phyloP scores from a whole-genome alignment of 2,113 vertebrate species.

The Sakesphorus luctuosus region DNA sequence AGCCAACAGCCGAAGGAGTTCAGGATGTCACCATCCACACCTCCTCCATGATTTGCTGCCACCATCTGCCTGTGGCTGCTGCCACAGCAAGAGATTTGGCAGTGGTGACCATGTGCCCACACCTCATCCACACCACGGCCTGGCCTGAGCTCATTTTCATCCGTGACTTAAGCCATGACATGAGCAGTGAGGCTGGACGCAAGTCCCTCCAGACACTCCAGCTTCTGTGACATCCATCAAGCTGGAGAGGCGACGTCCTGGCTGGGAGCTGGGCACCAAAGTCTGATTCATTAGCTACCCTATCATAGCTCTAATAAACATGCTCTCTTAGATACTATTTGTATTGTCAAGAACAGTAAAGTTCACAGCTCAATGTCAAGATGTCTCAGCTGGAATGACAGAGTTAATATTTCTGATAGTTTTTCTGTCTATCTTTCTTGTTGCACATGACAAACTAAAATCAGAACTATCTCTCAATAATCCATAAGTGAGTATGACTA shows the following conservation, averaged over 20 bases:
- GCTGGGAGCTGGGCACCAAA: not conserved
- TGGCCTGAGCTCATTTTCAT: not conserved
- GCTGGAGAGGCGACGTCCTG: not conserved
- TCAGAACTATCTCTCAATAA: not conserved
- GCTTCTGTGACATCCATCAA: not conserved
- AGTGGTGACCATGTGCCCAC: rapidly evolving
- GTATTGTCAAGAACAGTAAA: not conserved
- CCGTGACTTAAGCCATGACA: not conserved
- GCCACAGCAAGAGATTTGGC: not conserved
- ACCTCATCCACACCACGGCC: not conserved
- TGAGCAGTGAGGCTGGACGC: not conserved
- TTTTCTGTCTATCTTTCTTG: not conserved
- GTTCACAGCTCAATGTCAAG: not conserved
- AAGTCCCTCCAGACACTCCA: not conserved
- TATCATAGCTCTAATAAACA: not conserved
- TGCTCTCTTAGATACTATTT: not conserved
- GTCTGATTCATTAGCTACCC: not conserved
- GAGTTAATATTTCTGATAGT: not conserved
- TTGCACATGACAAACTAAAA: not conserved
- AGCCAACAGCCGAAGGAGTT: not conserved
- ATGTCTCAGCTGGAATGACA: not conserved
- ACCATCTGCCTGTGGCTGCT: not conserved
- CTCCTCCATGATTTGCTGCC: not conserved
- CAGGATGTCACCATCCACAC: not conserved
- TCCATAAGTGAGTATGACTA: not conserved